phyloP scores from a whole-genome alignment of 2,113 vertebrate genomes.

The Tragelaphus scriptus region DNA sequence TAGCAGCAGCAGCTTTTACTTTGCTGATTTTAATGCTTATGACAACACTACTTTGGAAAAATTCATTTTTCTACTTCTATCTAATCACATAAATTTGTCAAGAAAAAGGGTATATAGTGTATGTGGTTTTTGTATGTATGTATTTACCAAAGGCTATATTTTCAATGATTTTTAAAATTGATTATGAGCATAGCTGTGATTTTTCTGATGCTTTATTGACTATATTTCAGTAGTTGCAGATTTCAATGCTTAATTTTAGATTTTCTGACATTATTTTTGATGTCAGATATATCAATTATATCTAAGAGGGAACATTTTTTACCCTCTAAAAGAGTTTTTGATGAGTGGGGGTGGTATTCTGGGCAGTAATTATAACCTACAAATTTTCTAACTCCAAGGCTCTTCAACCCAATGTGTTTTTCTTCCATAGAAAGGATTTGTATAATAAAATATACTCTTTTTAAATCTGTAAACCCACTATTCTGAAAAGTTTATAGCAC shows the following conservation, averaged over 20 bases:
- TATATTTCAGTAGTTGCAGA: background rate
- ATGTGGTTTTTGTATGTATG: background rate
- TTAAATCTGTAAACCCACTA: background rate
- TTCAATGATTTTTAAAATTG: background rate
- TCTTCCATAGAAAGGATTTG: background rate
- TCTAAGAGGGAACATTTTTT: background rate
- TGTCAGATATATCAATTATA: no score
- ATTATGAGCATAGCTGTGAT: background rate
- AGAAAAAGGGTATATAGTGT: background rate
- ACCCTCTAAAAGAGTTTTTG: background rate
- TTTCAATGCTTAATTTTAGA: background rate
- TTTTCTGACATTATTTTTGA: background rate
- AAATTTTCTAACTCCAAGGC: background rate
- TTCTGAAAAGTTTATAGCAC: slow-evolving; percentile 37
- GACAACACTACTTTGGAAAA: background rate
- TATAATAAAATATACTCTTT: background rate
- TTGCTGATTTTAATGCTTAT: background rate
- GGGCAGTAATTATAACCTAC: background rate
- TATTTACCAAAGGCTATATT: background rate
- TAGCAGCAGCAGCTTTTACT: background rate
- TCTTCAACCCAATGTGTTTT: background rate
- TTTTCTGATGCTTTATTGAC: background rate
- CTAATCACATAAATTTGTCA: background rate
- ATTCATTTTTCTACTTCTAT: background rate
- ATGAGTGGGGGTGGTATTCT: fast-evolving